phyloP scores from a whole-genome alignment of 2,797 vertebrate species.

The Lophius americanus region DNA sequence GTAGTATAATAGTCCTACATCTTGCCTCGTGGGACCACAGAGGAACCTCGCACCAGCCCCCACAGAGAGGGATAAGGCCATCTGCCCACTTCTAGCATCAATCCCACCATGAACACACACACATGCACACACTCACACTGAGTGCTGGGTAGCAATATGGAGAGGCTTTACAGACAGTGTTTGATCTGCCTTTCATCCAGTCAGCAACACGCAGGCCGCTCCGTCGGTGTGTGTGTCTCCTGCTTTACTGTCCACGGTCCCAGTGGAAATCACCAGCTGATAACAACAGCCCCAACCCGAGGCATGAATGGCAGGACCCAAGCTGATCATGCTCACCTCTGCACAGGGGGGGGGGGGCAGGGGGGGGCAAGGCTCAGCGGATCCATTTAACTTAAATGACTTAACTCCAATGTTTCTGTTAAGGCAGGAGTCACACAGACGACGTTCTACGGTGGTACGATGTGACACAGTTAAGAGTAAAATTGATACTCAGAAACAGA shows the following conservation, averaged over 20 bases:
- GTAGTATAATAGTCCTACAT: conserved; percentile 52
- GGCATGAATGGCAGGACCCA: conserved; percentile 60
- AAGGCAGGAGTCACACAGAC: conserved; percentile 19
- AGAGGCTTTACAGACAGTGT: conserved; percentile 75
- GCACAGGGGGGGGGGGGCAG: background rate
- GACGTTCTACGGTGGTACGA: background rate
- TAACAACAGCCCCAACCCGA: conserved; percentile 55
- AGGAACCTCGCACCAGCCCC: conserved; percentile 81
- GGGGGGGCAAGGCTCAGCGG: conserved; percentile 22
- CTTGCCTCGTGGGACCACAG: conserved; percentile 72
- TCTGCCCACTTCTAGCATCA: conserved; percentile 77
- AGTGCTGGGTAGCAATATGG: conserved; percentile 59
- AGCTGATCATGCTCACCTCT: conserved; percentile 55
- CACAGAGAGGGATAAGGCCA: conserved; percentile 79
- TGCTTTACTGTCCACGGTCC: conserved; percentile 54
- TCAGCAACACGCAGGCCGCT: conserved; percentile 61
- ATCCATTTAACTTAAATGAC: conserved; percentile 53
- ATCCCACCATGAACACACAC: conserved; percentile 61
- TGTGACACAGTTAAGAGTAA: fast-evolving
- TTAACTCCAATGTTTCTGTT: conserved; percentile 27
- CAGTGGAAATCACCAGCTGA: conserved; percentile 58
- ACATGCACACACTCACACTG: conserved; percentile 46
- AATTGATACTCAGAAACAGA: background rate
- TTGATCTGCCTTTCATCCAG: conserved; percentile 78
- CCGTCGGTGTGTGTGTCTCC: conserved; percentile 51